These are phyloP conservation scores for Toxotes lorentzi DNA, from an alignment of 2,797 vertebrate species.

Conservation along the genomic window DNA sequence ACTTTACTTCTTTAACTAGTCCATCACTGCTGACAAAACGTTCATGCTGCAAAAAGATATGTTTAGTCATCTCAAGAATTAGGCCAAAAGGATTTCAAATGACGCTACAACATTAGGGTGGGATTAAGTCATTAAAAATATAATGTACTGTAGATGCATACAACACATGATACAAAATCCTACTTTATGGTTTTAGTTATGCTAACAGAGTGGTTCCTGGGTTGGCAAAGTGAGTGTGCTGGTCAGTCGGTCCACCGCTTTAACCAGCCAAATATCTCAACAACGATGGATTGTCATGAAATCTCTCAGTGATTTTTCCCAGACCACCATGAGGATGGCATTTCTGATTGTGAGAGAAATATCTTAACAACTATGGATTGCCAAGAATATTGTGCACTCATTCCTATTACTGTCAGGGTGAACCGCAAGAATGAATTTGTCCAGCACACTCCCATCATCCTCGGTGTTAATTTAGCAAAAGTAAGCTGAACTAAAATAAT, in stretches of 20 bases:
- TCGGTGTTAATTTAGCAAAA: neutral
- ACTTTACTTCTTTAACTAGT: conserved; percentile 68
- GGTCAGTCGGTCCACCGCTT: neutral
- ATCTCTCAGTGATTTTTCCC: neutral
- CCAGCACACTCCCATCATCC: neutral
- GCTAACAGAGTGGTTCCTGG: neutral
- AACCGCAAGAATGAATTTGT: neutral
- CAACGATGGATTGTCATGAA: neutral
- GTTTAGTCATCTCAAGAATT: conserved; percentile 11
- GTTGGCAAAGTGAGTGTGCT: neutral
- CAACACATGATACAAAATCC: neutral
- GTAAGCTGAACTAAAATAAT: neutral
- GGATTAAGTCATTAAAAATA: neutral
- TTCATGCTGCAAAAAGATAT: conserved; percentile 3
- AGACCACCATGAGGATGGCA: neutral
- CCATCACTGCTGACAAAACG: conserved; percentile 49
- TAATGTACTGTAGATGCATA: neutral
- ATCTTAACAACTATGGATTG: too few relatives aligned
- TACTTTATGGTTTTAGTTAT: neutral
- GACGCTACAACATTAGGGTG: neutral
- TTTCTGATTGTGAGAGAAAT: neutral
- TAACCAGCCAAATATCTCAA: neutral
- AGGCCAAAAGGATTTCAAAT: neutral
- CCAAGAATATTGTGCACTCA: neutral
- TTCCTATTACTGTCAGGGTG: neutral